Conservation (phyloP, 1,140 invertebrate species). For the Eupeodes corollae region DNA sequence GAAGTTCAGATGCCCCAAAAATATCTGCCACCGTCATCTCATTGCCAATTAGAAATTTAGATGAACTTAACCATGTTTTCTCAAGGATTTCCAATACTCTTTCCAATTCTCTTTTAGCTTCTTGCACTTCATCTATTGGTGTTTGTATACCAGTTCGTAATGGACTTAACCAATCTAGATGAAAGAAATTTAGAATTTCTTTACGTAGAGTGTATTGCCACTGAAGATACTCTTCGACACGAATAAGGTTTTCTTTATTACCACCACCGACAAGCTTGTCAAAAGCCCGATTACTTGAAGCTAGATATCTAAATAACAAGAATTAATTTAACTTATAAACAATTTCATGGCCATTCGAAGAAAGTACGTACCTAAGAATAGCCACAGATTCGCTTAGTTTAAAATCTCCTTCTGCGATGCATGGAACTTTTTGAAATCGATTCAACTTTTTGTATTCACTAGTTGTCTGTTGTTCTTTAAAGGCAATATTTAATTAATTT, state of each 20-base stretch:
- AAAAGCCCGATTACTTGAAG: constrained; percentile 19
- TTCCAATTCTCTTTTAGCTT: constrained; percentile 40
- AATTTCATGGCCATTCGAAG: constrained; percentile 3
- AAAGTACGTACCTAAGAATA: constrained; percentile 45
- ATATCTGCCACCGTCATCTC: constrained; percentile 60
- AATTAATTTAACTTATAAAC: constrained; percentile 22
- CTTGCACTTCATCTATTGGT: too few species aligned
- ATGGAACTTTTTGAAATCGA: constrained; percentile 58
- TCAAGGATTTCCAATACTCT: constrained; percentile 44
- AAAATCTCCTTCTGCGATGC: constrained; percentile 53
- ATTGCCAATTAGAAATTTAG: constrained; percentile 51
- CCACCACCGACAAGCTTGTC: constrained; percentile 61
- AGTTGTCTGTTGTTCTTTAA: constrained; percentile 50
- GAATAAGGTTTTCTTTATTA: constrained; percentile 48
- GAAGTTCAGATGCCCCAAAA: constrained; percentile 61
- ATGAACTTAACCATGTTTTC: constrained; percentile 45
- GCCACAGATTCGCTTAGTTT: constrained; percentile 57
- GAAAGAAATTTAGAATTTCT: constrained; percentile 41
- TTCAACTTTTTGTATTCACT: constrained; percentile 54
- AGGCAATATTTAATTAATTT: too few species aligned
- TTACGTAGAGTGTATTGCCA: constrained; percentile 73
- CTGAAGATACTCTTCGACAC: constrained; percentile 66
- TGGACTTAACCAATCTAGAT: constrained; percentile 35
- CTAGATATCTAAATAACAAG: constrained; percentile 21
- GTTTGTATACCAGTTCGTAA: constrained; percentile 7